phyloP scores from a whole-genome alignment of 2,797 vertebrate species.

The Uromys caudimaculatus region DNA sequence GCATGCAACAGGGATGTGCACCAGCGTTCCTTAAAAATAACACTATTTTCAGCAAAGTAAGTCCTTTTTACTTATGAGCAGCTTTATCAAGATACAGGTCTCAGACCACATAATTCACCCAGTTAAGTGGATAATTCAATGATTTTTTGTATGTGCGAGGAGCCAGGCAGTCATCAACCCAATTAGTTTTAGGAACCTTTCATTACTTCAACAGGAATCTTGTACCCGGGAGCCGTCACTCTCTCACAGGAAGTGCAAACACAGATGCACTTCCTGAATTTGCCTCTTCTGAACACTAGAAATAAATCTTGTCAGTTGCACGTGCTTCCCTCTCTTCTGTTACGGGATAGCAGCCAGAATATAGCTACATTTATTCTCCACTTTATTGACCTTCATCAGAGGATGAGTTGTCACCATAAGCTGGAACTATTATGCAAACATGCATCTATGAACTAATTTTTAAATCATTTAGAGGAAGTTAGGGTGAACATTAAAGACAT shows the following conservation, averaged over 20 bases:
- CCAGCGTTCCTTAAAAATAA: not conserved
- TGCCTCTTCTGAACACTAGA: not conserved
- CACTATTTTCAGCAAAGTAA: not conserved
- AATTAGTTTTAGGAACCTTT: not conserved
- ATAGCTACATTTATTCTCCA: too few species aligned
- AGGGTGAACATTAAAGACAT: not conserved
- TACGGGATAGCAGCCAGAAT: not conserved
- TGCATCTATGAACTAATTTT: not conserved
- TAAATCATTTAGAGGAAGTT: not conserved
- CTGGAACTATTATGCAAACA: not conserved
- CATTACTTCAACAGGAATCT: not conserved
- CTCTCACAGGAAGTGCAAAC: not conserved
- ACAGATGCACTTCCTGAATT: not conserved
- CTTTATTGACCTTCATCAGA: not conserved
- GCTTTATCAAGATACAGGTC: not conserved
- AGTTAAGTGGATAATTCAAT: not conserved
- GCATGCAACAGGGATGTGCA: not conserved
- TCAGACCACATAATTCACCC: not conserved
- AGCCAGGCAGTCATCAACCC: not conserved
- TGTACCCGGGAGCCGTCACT: fast-evolving
- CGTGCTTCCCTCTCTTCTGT: not conserved
- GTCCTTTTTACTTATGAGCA: not conserved
- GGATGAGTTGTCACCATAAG: not conserved
- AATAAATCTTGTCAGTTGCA: not conserved
- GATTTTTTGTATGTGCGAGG: not conserved